Evolutionary conservation across 1,140 invertebrate species (phyloP).

Genomic region (Eumaeus atala): DNA sequence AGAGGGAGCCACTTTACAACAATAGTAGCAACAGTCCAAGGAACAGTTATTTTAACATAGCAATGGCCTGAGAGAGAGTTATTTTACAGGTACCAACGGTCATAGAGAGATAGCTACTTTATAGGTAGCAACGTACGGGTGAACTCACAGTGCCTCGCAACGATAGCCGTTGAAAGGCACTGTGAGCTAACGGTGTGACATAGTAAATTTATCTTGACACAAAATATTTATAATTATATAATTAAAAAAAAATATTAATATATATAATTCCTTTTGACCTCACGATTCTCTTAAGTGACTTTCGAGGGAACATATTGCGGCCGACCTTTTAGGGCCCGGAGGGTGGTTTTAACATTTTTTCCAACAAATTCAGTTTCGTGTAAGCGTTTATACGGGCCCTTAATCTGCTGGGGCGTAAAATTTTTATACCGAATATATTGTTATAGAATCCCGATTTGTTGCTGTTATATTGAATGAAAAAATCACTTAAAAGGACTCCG

Average conservation of each 20-base stretch:
- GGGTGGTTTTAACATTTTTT: conserved; percentile 54
- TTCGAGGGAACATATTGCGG: conserved; percentile 48
- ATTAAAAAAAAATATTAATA: background rate
- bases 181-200: too few species aligned
- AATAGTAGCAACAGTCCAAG: too few species aligned
- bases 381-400: conserved; percentile 26
- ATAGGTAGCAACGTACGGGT: too few species aligned
- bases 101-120: too few species aligned
- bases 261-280: conserved; percentile 9
- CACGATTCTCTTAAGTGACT: conserved; percentile 42
- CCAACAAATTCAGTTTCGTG: conserved; percentile 44
- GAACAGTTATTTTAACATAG: too few species aligned
- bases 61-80: too few species aligned
- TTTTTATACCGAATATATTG: conserved; percentile 23
- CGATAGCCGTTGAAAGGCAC: too few species aligned
- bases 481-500: background rate
- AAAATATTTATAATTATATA: too few species aligned
- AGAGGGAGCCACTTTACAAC: too few species aligned
- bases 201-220: too few species aligned
- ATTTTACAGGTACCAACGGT: too few species aligned
- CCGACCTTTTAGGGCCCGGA: conserved; percentile 28
- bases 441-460: conserved; percentile 6
- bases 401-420: conserved; percentile 19
- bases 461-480: conserved; percentile 10
- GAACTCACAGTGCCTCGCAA: too few species aligned